Conservation (phyloP, 2,797 vertebrate species). For the Bovichtus diacanthus region DNA sequence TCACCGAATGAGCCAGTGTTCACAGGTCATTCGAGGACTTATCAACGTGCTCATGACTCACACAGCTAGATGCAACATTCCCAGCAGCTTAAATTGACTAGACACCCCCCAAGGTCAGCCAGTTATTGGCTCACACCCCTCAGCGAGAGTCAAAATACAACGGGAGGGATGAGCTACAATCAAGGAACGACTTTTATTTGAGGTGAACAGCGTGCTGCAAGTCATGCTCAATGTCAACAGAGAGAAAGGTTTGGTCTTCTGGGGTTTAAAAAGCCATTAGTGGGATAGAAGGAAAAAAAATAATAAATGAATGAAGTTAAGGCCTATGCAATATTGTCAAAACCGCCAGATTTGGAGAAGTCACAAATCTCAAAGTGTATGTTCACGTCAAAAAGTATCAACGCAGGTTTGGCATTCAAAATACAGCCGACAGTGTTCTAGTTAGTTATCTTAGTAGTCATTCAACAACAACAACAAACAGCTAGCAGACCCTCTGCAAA, state of each 20-base stretch:
- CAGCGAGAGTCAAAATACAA: slow-evolving; percentile 54
- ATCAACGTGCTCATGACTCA: slow-evolving; percentile 58
- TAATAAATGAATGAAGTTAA: no score
- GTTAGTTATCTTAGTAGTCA: background rate
- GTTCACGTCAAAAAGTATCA: background rate
- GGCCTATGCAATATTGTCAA: background rate
- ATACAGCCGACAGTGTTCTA: no score
- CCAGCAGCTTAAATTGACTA: slow-evolving; percentile 53
- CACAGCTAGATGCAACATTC: slow-evolving; percentile 50
- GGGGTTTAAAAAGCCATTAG: slow-evolving; percentile 31
- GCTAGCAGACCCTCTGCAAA: background rate
- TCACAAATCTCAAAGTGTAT: background rate
- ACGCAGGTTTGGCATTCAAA: background rate
- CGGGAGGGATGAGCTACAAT: slow-evolving; percentile 29
- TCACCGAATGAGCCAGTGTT: slow-evolving; percentile 36
- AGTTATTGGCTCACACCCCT: slow-evolving; percentile 55
- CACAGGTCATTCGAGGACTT: slow-evolving; percentile 68
- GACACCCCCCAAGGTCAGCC: slow-evolving; percentile 45
- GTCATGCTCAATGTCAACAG: slow-evolving; percentile 46
- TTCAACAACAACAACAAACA: background rate
- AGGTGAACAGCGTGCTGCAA: slow-evolving; percentile 44
- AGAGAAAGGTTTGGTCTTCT: slow-evolving; percentile 9
- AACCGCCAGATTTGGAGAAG: background rate
- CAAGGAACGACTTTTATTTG: slow-evolving; percentile 43
- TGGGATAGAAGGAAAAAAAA: no score